Evolutionary conservation across 2,113 vertebrate species (phyloP).

Genomic region (Lycocorax pyrrhopterus): DNA sequence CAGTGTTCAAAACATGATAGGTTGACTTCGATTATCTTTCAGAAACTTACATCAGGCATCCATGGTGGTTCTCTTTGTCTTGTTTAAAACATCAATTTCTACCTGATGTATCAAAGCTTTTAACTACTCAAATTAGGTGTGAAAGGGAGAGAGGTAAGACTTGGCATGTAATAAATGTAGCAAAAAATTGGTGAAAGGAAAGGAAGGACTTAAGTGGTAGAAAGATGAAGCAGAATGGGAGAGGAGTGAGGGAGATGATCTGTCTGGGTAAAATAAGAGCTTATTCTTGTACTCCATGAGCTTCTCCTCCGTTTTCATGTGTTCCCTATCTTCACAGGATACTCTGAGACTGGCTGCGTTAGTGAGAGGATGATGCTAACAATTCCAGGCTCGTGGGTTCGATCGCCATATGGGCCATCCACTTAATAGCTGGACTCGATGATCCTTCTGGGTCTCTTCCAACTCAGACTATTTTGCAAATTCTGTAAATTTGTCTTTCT

Average conservation of each 20-base stretch:
- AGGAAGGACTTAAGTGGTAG: neutral
- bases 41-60: neutral
- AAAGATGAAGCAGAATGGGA: neutral
- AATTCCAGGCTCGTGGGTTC: neutral
- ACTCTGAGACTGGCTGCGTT: neutral
- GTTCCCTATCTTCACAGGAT: neutral
- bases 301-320: neutral
- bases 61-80: neutral
- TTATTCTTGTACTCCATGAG: neutral
- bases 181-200: neutral
- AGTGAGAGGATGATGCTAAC: neutral
- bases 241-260: neutral
- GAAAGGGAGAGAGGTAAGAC: neutral
- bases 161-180: neutral
- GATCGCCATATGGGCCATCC: accelerated
- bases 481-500: neutral
- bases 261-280: neutral
- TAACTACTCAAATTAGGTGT: neutral
- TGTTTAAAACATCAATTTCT: neutral
- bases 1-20: neutral
- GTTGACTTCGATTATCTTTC: neutral
- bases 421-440: neutral
- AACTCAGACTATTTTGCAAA: neutral
- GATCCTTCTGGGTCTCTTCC: neutral
- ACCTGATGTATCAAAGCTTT: neutral